phyloP scores from a whole-genome alignment of 2,888 invertebrate species.

The Lissocephala sabroskyi region DNA sequence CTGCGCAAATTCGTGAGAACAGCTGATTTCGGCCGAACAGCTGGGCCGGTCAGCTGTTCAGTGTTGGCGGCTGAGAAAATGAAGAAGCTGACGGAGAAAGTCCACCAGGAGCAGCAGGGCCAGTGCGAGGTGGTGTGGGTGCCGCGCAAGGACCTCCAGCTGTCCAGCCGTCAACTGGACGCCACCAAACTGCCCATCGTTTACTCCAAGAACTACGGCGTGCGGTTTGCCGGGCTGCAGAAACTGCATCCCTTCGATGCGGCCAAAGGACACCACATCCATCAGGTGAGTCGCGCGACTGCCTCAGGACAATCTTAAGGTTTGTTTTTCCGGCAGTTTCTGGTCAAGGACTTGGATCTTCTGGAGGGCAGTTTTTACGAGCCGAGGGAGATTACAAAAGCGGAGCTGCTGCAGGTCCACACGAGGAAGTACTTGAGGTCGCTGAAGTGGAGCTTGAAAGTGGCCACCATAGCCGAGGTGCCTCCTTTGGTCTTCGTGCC shows the following conservation, averaged over 20 bases:
- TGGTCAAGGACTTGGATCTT: conserved; percentile 75
- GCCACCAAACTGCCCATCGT: conserved; percentile 79
- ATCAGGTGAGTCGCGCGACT: conserved; percentile 73
- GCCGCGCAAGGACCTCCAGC: conserved; percentile 17
- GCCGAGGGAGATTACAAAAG: conserved; percentile 80
- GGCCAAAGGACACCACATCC: conserved; percentile 87
- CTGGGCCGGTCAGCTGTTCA: background rate
- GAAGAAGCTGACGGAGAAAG: conserved; percentile 43
- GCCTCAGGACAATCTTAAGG: background rate
- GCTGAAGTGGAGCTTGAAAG: conserved; percentile 84
- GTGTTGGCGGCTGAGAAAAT: conserved; percentile 20
- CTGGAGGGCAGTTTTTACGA: conserved; percentile 77
- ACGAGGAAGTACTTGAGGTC: conserved; percentile 80
- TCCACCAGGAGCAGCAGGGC: conserved; percentile 38
- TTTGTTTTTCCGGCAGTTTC: conserved; percentile 70
- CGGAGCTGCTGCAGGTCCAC: conserved; percentile 85
- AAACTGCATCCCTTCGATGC: conserved; percentile 91
- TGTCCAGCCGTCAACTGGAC: background rate
- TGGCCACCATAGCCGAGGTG: conserved; percentile 86
- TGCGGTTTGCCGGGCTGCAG: conserved; percentile 85
- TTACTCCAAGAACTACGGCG: conserved; percentile 85
- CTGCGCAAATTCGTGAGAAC: conserved; percentile 1
- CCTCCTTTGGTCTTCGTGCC: conserved; percentile 83
- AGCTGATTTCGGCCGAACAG: background rate
- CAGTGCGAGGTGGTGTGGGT: conserved; percentile 42